Evolutionary conservation across 1,140 invertebrate genomes (phyloP).

Genomic region (Microvelia longipes): DNA sequence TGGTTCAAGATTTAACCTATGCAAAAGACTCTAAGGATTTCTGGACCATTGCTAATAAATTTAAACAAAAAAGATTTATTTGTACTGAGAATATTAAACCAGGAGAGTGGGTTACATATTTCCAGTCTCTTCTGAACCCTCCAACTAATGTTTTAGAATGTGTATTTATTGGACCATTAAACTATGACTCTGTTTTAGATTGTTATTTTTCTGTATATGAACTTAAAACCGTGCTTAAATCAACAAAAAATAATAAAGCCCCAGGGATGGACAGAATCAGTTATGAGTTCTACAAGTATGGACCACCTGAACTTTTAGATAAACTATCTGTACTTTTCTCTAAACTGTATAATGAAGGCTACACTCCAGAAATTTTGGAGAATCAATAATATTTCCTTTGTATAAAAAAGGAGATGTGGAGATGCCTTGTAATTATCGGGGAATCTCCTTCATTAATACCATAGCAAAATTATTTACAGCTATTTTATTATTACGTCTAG

Average conservation of each 20-base stretch:
- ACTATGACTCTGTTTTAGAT: background rate
- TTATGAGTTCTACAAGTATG: background rate
- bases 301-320: background rate
- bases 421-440: background rate
- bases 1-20: background rate
- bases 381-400: background rate
- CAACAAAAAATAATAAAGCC: background rate
- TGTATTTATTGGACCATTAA: background rate
- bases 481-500: background rate
- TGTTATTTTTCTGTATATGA: background rate
- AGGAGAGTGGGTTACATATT: background rate
- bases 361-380: background rate
- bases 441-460: background rate
- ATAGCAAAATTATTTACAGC: background rate
- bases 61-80: background rate
- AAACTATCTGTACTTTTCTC: background rate
- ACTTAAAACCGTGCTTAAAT: background rate
- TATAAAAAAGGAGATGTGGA: background rate
- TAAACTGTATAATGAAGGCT: background rate
- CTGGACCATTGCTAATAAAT: background rate
- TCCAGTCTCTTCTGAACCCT: background rate
- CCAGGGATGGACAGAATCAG: background rate
- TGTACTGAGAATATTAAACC: background rate
- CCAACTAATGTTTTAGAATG: background rate
- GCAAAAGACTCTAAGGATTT: background rate